Percentiles rank a stretch among this genome's conserved stretches.
phyloP scores from a whole-genome alignment of 2,797 vertebrate species.

The Austrolebias charrua region DNA sequence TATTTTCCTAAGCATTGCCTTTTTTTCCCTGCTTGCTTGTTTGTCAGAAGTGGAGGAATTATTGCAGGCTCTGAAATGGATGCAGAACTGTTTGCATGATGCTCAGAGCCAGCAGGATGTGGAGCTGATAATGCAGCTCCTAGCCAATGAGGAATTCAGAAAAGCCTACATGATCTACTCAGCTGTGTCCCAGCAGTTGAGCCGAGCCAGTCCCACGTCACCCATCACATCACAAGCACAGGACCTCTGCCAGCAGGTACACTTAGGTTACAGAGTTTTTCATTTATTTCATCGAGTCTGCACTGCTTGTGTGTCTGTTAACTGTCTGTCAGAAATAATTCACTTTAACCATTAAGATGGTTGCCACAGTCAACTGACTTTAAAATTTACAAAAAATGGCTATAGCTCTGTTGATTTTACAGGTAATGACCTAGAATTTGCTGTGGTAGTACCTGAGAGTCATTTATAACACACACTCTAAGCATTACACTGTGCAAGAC shows the following conservation, averaged over 20 bases:
- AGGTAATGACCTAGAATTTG: too few species aligned
- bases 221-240: constrained; percentile 87
- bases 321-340: too few species aligned
- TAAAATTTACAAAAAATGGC: too few species aligned
- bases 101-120: constrained; percentile 93
- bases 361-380: too few species aligned
- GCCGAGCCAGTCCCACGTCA: constrained; percentile 85
- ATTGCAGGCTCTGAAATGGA: constrained; percentile 86
- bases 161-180: constrained; percentile 90
- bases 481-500: too few species aligned
- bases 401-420: too few species aligned
- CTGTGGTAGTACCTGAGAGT: too few species aligned
- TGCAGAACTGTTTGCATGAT: constrained; percentile 85
- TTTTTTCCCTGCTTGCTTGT: constrained; percentile 36
- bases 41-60: constrained; percentile 88
- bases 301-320: too few species aligned
- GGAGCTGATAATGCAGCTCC: constrained; percentile 85
- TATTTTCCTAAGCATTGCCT: background rate
- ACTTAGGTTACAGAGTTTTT: too few species aligned
- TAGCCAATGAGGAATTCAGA: constrained; percentile 89
- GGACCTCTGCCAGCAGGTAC: constrained; percentile 91
- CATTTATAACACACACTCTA: too few species aligned
- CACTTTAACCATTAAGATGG: too few species aligned
- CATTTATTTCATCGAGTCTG: too few species aligned
- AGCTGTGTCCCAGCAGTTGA: constrained; percentile 87